Conservation (phyloP, 2,888 invertebrate species). For the Phyto melanocephala region DNA sequence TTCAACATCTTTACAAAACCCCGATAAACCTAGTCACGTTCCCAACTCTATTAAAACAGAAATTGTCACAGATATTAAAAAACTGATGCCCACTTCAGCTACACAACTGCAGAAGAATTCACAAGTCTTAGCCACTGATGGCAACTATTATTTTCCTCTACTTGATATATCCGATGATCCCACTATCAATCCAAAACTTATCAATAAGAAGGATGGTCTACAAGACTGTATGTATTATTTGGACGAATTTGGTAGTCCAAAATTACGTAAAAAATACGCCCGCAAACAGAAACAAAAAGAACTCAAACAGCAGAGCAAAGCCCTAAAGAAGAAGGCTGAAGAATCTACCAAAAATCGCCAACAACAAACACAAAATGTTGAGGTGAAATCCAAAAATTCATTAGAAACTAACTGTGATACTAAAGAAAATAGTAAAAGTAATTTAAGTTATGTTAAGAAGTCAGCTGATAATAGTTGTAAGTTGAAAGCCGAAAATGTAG, state of each 20-base stretch:
- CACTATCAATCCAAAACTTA: slow-evolving; percentile 76
- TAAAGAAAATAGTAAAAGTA: slow-evolving; percentile 60
- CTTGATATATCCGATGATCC: slow-evolving; percentile 75
- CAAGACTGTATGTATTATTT: slow-evolving; percentile 78
- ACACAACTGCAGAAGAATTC: slow-evolving; percentile 35
- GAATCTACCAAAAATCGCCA: slow-evolving; percentile 38
- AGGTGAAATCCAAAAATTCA: slow-evolving; percentile 59
- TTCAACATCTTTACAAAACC: slow-evolving; percentile 33
- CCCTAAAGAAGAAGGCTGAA: slow-evolving; percentile 68
- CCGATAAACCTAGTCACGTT: background rate
- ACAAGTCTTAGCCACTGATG: slow-evolving; percentile 73
- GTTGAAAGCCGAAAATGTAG: background rate
- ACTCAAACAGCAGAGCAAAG: slow-evolving; percentile 72
- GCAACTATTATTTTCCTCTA: slow-evolving; percentile 74
- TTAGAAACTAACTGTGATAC: slow-evolving; percentile 64
- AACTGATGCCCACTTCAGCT: slow-evolving; percentile 44
- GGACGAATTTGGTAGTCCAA: slow-evolving; percentile 78
- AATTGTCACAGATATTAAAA: slow-evolving; percentile 56
- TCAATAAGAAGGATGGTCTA: slow-evolving; percentile 78
- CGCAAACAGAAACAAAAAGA: slow-evolving; percentile 75
- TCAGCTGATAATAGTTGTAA: slow-evolving; percentile 56
- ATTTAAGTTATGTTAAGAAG: slow-evolving; percentile 64
- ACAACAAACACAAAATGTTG: slow-evolving; percentile 14
- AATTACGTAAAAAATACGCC: slow-evolving; percentile 76
- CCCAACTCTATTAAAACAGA: slow-evolving; percentile 35